These are phyloP conservation scores for Lutjanus campechanus DNA, from an alignment of 2,797 vertebrate species.

Conservation along the genomic window DNA sequence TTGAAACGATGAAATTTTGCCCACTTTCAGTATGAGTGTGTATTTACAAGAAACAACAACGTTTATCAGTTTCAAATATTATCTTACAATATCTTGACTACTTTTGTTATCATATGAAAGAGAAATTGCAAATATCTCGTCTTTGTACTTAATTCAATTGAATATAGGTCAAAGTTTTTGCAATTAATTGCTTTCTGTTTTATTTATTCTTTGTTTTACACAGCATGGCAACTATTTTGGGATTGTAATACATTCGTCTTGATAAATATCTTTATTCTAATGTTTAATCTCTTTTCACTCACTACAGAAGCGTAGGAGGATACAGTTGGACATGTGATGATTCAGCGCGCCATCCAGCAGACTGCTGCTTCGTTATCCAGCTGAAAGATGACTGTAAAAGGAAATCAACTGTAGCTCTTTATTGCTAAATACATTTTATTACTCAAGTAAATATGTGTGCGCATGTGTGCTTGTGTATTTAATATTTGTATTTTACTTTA, in stretches of 20 bases:
- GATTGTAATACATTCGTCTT: background rate
- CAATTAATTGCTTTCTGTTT: no score
- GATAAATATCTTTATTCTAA: background rate
- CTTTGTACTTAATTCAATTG: no score
- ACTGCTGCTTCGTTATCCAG: background rate
- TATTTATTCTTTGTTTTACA: no score
- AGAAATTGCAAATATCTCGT: no score
- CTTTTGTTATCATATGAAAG: no score
- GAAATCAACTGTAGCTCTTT: background rate
- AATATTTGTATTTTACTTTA: background rate
- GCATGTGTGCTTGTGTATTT: constrained; percentile 26
- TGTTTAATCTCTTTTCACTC: constrained; percentile 8
- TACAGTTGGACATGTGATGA: background rate
- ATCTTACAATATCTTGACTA: no score
- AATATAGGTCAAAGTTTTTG: no score
- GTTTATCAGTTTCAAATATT: no score
- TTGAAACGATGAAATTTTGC: no score
- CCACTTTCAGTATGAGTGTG: no score
- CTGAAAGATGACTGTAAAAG: constrained; percentile 14
- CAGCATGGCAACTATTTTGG: no score
- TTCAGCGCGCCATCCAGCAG: constrained; percentile 22
- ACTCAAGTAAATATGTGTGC: constrained; percentile 33
- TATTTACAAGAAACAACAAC: no score
- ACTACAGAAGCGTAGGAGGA: constrained; percentile 42
- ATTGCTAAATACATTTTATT: constrained; percentile 43